Percentiles rank a stretch among this genome's conserved stretches.
These are phyloP conservation scores for Turnix velox DNA, from an alignment of 2,113 vertebrate species.

Conservation along the genomic window DNA sequence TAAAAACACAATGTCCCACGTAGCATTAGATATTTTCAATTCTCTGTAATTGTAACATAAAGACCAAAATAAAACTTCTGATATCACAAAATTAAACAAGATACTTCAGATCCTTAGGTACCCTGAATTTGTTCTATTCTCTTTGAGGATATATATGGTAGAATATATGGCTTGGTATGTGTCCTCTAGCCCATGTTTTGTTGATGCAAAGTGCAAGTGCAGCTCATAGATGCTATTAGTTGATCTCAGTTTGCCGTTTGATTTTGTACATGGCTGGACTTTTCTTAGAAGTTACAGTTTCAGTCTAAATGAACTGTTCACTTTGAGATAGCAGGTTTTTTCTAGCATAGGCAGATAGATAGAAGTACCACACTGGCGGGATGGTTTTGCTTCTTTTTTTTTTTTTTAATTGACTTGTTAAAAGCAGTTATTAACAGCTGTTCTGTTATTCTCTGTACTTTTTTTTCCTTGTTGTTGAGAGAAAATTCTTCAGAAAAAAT, in stretches of 20 bases:
- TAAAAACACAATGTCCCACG: neutral
- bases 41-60: neutral
- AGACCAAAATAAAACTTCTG: neutral
- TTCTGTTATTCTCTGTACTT: no score
- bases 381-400: neutral
- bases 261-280: neutral
- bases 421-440: neutral
- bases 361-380: neutral
- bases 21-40: rapidly evolving
- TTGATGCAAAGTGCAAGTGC: neutral
- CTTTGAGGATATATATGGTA: rapidly evolving
- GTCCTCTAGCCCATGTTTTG: neutral
- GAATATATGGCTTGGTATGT: no score
- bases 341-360: neutral
- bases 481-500: neutral
- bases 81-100: neutral
- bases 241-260: neutral
- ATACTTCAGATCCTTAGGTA: neutral
- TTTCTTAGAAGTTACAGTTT: neutral
- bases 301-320: neutral
- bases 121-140: neutral
- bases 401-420: neutral
- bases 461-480: neutral
- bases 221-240: neutral
- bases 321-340: neutral